phyloP scores from a whole-genome alignment of 2,797 vertebrate genomes.

The Carcharodon carcharias region DNA sequence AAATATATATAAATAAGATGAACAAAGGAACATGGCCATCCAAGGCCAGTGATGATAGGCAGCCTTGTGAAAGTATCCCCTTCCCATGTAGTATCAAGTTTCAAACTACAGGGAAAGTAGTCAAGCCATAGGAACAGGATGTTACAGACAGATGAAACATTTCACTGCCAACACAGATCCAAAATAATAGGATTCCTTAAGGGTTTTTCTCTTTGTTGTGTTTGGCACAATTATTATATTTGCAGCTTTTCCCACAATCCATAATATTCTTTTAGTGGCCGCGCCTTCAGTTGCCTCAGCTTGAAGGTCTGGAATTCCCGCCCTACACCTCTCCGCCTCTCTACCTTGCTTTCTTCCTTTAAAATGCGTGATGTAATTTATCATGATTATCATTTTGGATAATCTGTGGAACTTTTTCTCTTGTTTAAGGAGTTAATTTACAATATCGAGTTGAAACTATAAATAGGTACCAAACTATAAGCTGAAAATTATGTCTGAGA shows the following conservation, averaged over 20 bases:
- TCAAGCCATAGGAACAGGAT: background rate
- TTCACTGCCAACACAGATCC: background rate
- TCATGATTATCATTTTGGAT: slow-evolving; percentile 10
- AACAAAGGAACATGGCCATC: background rate
- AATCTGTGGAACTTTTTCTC: background rate
- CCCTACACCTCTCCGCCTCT: too few relatives aligned
- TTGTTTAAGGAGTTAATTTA: background rate
- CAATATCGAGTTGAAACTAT: background rate
- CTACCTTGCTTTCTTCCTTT: too few relatives aligned
- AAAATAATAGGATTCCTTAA: background rate
- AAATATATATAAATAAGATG: background rate
- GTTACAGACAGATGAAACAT: background rate
- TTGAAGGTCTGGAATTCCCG: too few relatives aligned
- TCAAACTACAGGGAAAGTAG: background rate
- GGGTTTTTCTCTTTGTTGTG: background rate
- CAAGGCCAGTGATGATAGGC: background rate
- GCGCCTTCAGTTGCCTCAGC: too few relatives aligned
- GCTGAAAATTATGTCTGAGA: slow-evolving; percentile 4
- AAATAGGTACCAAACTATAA: background rate
- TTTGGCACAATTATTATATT: background rate
- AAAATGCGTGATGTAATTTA: background rate
- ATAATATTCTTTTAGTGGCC: too few relatives aligned
- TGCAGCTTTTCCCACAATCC: background rate
- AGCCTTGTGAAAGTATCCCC: background rate
- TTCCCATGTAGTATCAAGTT: background rate